phyloP scores from a whole-genome alignment of 2,113 vertebrate genomes.

The Platysternon megacephalum region DNA sequence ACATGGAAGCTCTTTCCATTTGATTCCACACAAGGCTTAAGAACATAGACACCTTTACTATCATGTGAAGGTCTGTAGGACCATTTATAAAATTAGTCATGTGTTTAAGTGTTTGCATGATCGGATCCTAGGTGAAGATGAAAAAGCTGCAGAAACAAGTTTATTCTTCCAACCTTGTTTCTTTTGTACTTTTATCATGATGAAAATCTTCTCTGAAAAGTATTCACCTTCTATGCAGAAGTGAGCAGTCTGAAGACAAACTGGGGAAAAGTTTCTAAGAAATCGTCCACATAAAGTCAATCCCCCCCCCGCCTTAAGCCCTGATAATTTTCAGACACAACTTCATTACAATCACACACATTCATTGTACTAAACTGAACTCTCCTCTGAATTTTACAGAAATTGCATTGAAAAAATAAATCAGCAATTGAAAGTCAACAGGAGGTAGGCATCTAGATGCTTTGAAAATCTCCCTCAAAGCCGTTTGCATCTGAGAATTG shows the following conservation, averaged over 20 bases:
- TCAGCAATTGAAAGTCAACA: slow-evolving; percentile 58
- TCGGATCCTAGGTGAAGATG: slow-evolving; percentile 51
- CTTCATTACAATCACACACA: slow-evolving; percentile 12
- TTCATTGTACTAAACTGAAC: slow-evolving; percentile 9
- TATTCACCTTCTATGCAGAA: not conserved
- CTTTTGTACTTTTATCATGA: slow-evolving; percentile 68
- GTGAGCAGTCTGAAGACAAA: slow-evolving; percentile 68
- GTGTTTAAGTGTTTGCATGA: slow-evolving; percentile 59
- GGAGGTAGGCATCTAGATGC: slow-evolving; percentile 62
- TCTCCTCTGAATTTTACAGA: slow-evolving; percentile 35
- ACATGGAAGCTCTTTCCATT: slow-evolving; percentile 63
- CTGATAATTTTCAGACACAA: not conserved
- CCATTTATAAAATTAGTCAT: slow-evolving; percentile 66
- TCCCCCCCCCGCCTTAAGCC: slow-evolving; percentile 17
- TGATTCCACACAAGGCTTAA: slow-evolving; percentile 58
- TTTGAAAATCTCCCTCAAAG: slow-evolving; percentile 73
- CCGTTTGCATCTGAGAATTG: slow-evolving; percentile 72
- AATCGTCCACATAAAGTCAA: slow-evolving; percentile 51
- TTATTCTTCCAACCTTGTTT: slow-evolving; percentile 57
- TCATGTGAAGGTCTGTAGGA: slow-evolving; percentile 48
- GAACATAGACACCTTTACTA: slow-evolving; percentile 60
- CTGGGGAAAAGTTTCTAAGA: slow-evolving; percentile 54
- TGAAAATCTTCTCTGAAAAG: slow-evolving; percentile 62
- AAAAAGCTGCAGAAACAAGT: slow-evolving; percentile 69
- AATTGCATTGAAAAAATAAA: slow-evolving; percentile 47